Percentiles rank a stretch among this genome's conserved stretches.
These are phyloP conservation scores for Aphidius gifuensis DNA, from an alignment of 1,140 invertebrate species.

Conservation along the genomic window DNA sequence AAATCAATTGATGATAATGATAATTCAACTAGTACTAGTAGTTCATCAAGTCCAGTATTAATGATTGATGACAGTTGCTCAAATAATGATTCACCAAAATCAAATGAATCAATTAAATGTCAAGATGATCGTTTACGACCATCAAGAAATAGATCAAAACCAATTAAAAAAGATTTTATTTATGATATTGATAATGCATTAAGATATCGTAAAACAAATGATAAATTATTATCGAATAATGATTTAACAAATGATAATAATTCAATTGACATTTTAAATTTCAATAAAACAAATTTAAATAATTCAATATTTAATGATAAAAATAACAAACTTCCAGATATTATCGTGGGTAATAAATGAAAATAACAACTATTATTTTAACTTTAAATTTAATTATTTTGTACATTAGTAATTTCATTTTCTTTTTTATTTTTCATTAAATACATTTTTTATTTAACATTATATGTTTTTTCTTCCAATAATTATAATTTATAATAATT, in stretches of 20 bases:
- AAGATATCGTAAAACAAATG: slow-evolving; percentile 10
- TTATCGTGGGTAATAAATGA: slow-evolving; percentile 10
- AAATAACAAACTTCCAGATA: slow-evolving; percentile 6
- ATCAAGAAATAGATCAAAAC: slow-evolving; percentile 62
- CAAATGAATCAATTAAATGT: slow-evolving; percentile 7
- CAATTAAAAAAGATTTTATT: slow-evolving; percentile 66
- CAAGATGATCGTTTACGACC: slow-evolving; percentile 45
- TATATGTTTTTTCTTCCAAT: too few species aligned
- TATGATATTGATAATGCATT: slow-evolving; percentile 56
- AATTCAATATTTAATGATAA: not conserved
- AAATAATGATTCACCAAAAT: not conserved
- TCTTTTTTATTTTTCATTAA: too few species aligned
- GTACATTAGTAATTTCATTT: not conserved
- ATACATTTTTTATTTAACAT: too few species aligned
- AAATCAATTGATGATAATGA: not conserved
- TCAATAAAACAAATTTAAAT: not conserved
- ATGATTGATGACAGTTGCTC: not conserved
- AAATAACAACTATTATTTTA: not conserved
- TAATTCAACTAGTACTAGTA: not conserved
- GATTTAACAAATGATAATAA: slow-evolving; percentile 1
- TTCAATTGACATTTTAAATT: not conserved
- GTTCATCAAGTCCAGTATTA: slow-evolving; percentile 8
- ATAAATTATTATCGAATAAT: not conserved
- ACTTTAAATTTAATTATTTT: not conserved
- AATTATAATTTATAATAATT: too few species aligned